Evolutionary conservation across 2,797 vertebrate genomes (phyloP).

Genomic region (Phaenicophaeus curvirostris): DNA sequence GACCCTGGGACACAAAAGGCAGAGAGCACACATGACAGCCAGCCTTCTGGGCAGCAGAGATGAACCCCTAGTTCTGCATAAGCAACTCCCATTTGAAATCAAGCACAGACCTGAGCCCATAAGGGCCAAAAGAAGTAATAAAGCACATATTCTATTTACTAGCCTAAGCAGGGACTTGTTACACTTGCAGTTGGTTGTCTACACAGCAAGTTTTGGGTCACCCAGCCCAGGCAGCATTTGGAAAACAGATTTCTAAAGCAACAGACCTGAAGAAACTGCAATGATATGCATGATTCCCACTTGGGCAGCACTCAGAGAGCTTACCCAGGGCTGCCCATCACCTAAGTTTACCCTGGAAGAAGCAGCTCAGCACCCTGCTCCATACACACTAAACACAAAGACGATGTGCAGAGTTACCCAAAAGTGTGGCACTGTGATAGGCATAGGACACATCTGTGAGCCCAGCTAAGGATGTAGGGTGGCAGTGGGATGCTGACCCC

Average conservation of each 20-base stretch:
- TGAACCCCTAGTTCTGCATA: background rate
- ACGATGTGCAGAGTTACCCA: fast-evolving
- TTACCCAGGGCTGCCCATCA: background rate
- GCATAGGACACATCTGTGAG: background rate
- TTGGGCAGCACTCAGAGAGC: background rate
- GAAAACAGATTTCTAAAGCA: background rate
- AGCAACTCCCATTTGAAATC: background rate
- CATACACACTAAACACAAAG: fast-evolving
- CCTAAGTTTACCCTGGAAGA: background rate
- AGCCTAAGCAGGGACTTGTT: background rate
- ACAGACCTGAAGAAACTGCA: background rate
- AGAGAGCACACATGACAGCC: fast-evolving
- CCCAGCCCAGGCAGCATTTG: fast-evolving
- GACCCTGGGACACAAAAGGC: background rate
- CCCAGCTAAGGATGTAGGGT: background rate
- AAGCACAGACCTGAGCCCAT: fast-evolving
- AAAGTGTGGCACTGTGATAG: fast-evolving
- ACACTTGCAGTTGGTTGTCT: fast-evolving
- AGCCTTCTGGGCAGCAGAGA: background rate
- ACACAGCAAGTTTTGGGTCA: background rate
- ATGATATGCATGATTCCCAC: no score
- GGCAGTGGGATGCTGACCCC: no score
- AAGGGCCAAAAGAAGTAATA: background rate
- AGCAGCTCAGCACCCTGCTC: background rate
- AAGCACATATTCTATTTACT: background rate